phyloP scores from a whole-genome alignment of 92 coral and sea anemone species.

The Phenganax subtilis region DNA sequence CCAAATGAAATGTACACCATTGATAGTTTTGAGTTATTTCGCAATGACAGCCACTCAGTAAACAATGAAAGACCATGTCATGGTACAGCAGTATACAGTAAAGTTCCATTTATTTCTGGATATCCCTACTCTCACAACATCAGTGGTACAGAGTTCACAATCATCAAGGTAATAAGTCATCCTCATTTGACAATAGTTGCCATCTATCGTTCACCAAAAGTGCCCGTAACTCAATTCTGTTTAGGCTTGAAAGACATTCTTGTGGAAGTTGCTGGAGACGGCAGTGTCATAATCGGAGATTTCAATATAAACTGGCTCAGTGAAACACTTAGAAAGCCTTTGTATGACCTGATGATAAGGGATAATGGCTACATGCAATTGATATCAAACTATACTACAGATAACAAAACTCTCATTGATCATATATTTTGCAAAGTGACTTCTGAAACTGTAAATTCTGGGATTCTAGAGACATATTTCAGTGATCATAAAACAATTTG shows the following conservation, averaged over 20 bases:
- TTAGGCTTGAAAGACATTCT: conserved; percentile 15
- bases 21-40: conserved; percentile 47
- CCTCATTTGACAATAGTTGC: conserved; percentile 35
- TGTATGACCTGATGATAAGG: conserved; percentile 31
- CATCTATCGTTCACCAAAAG: conserved; percentile 33
- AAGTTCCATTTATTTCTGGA: conserved; percentile 45
- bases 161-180: not conserved
- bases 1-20: conserved; percentile 9
- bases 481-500: too few relatives aligned
- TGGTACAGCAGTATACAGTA: conserved; percentile 55
- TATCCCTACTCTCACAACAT: conserved; percentile 44
- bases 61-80: conserved; percentile 46
- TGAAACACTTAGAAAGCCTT: conserved; percentile 20
- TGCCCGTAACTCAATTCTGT: conserved; percentile 18
- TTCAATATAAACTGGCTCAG: conserved; percentile 37
- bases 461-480: too few relatives aligned
- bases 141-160: conserved; percentile 43
- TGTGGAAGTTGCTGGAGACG: not conserved
- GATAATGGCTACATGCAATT: conserved; percentile 2
- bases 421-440: too few relatives aligned
- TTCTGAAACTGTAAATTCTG: too few relatives aligned
- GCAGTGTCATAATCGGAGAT: conserved; percentile 22
- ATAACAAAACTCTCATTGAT: too few relatives aligned
- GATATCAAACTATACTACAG: too few relatives aligned
- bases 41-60: conserved; percentile 45